A percentile compares a stretch with the other conserved stretches of the same genome.
Evolutionary conservation across 2,888 invertebrate species (phyloP).

Genomic region (Melanotus villosus): DNA sequence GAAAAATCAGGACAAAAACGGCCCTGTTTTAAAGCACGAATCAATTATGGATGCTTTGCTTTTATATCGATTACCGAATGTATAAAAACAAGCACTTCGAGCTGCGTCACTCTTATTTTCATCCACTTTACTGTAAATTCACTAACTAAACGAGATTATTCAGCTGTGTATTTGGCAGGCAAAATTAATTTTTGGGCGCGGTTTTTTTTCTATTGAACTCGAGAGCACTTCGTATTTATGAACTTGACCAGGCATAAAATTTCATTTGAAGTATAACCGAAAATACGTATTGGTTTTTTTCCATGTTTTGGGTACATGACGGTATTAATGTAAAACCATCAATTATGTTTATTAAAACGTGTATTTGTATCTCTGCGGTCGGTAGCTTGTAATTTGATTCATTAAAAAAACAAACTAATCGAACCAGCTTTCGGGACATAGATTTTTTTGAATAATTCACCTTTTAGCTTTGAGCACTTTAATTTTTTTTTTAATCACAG

Average conservation of each 20-base stretch:
- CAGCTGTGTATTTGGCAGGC: slow-evolving; percentile 10
- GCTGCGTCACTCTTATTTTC: background rate
- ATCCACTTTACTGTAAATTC: background rate
- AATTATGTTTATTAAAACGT: too few relatives aligned
- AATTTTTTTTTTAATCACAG: too few relatives aligned
- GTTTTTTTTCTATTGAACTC: background rate
- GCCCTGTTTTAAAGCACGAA: background rate
- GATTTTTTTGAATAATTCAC: too few relatives aligned
- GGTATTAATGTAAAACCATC: too few relatives aligned
- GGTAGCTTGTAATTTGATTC: too few relatives aligned
- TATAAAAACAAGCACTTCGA: background rate
- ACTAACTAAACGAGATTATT: slow-evolving; percentile 2
- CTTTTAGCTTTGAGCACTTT: too few relatives aligned
- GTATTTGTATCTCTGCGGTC: too few relatives aligned
- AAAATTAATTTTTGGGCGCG: background rate
- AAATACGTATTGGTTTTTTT: too few relatives aligned
- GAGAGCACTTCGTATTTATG: background rate
- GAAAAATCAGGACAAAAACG: background rate
- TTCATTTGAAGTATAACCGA: background rate
- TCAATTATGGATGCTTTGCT: background rate
- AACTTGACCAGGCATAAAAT: background rate
- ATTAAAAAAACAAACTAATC: too few relatives aligned
- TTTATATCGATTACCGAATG: slow-evolving; percentile 2
- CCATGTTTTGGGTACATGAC: too few relatives aligned
- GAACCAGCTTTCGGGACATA: too few relatives aligned